Conservation (phyloP, 2,888 invertebrate genomes). For the Apodemia mormo region DNA sequence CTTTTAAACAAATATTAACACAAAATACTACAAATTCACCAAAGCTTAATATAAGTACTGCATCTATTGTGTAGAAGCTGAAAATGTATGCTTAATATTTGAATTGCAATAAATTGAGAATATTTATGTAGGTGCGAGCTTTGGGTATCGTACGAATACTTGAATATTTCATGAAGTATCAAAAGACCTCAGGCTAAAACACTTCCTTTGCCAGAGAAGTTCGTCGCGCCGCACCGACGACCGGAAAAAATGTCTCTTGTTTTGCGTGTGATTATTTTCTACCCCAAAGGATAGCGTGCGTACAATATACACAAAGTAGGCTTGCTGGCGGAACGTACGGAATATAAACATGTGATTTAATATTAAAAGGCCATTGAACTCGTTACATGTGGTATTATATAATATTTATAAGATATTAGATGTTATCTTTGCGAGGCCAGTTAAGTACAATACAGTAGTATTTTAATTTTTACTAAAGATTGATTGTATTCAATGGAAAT, state of each 20-base stretch:
- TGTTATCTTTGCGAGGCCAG: too few species aligned
- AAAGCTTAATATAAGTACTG: neutral
- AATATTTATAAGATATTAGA: neutral
- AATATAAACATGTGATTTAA: slow-evolving; percentile 15
- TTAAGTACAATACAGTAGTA: too few species aligned
- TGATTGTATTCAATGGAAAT: too few species aligned
- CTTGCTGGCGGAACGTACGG: neutral
- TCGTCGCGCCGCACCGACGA: slow-evolving; percentile 21
- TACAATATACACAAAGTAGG: slow-evolving; percentile 9
- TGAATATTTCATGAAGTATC: slow-evolving; percentile 74
- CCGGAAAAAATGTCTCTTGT: slow-evolving; percentile 23
- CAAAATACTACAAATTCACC: neutral
- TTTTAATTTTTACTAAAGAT: too few species aligned
- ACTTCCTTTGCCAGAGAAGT: slow-evolving; percentile 26
- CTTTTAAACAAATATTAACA: too few species aligned
- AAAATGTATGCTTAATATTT: neutral
- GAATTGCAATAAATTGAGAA: slow-evolving; percentile 34
- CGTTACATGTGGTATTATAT: neutral
- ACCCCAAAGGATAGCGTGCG: slow-evolving; percentile 21
- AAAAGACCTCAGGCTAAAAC: slow-evolving; percentile 47
- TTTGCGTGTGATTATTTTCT: slow-evolving; percentile 23
- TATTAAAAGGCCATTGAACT: slow-evolving; percentile 19
- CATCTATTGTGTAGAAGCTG: neutral
- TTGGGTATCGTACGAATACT: slow-evolving; percentile 44
- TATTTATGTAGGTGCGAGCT: slow-evolving; percentile 32